A percentile compares a stretch with the other conserved stretches of the same genome.
Conservation (phyloP, 2,888 invertebrate genomes). For the Drosophila kanekoi region DNA sequence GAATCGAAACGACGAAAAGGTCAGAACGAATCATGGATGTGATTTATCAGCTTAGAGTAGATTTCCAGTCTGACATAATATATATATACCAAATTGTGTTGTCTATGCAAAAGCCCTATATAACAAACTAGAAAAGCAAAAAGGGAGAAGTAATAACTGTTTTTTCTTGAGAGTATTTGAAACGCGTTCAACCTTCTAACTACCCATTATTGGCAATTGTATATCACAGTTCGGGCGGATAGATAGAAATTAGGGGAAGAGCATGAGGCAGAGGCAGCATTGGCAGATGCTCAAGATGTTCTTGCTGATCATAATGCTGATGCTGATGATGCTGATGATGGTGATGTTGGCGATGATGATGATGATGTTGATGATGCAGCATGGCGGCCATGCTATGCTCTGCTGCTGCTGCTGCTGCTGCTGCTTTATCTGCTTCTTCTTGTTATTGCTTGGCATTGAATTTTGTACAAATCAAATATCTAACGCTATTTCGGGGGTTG, state of each 20-base stretch:
- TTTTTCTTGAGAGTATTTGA: background rate
- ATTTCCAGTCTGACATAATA: no score
- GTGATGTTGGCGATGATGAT: constrained; percentile 2
- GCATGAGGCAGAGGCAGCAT: constrained; percentile 2
- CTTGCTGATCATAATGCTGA: background rate
- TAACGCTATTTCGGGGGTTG: constrained; percentile 71
- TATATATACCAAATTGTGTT: no score
- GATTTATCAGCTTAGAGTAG: no score
- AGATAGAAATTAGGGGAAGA: constrained; percentile 11
- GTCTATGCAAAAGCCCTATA: no score
- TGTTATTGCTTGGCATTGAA: constrained; percentile 38
- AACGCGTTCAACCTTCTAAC: background rate
- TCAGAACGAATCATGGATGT: no score
- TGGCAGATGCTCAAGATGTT: constrained; percentile 55
- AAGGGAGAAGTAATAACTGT: no score
- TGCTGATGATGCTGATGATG: constrained; percentile 2
- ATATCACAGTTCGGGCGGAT: constrained; percentile 7
- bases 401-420: constrained; percentile 33
- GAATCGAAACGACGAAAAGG: no score
- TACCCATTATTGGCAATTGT: constrained; percentile 21
- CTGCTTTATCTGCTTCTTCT: constrained; percentile 12
- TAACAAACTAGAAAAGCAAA: no score
- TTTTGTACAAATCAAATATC: constrained; percentile 64
- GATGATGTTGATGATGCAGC: constrained; percentile 43
- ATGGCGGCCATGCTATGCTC: constrained; percentile 42